phyloP scores from a whole-genome alignment of 2,113 vertebrate species.

The Myrmecophaga tridactyla region DNA sequence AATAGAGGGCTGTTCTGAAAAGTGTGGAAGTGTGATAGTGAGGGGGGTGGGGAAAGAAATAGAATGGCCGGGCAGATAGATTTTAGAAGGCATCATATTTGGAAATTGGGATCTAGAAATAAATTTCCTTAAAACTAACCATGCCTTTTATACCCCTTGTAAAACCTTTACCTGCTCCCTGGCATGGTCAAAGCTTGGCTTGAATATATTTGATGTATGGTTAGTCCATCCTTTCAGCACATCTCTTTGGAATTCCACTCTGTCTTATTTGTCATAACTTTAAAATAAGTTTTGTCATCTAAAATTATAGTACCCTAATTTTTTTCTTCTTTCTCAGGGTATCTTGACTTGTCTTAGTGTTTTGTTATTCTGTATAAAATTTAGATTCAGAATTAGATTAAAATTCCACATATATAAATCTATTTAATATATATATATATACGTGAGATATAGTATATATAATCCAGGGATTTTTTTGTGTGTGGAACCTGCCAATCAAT shows the following conservation, averaged over 20 bases:
- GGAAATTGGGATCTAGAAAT: neutral
- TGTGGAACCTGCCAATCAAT: too few relatives aligned
- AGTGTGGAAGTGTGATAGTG: neutral
- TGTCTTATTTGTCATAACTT: neutral
- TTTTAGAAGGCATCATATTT: neutral
- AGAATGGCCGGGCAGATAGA: neutral
- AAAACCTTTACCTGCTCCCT: neutral
- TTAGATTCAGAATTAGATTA: neutral
- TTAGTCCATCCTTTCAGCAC: neutral
- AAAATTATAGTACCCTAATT: neutral
- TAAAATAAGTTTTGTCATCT: neutral
- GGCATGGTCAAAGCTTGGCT: neutral
- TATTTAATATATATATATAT: too few relatives aligned
- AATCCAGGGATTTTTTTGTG: too few relatives aligned
- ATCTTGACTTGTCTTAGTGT: neutral
- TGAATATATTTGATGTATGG: neutral
- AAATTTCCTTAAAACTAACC: neutral
- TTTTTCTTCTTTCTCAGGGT: neutral
- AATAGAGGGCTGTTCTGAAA: neutral
- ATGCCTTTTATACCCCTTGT: neutral
- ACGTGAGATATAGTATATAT: too few relatives aligned
- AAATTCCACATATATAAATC: too few relatives aligned
- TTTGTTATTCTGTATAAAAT: neutral
- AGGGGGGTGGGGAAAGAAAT: neutral
- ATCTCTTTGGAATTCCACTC: neutral